Evolutionary conservation across 1,140 invertebrate genomes (phyloP).

Genomic region (Schlechtendalia chinensis): DNA sequence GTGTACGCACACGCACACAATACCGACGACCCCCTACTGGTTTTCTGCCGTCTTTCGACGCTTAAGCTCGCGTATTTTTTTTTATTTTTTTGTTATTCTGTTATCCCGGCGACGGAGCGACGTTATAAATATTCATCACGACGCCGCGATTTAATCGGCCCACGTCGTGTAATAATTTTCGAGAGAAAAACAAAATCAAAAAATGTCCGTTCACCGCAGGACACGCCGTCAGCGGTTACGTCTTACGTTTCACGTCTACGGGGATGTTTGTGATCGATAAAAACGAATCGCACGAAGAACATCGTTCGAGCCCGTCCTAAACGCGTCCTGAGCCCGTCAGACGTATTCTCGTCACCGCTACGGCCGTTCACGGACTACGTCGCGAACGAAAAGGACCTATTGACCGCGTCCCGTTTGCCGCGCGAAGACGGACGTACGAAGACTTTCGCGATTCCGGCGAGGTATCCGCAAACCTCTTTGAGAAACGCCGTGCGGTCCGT

Average conservation of each 20-base stretch:
- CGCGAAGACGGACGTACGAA: not conserved
- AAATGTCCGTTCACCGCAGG: constrained; percentile 12
- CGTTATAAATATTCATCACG: constrained; percentile 40
- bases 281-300: constrained; percentile 2
- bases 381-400: too few species aligned
- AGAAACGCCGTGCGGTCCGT: too few species aligned
- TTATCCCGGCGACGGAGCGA: not conserved
- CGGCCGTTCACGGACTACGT: too few species aligned
- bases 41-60: not conserved
- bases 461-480: too few species aligned
- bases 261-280: not conserved
- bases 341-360: too few species aligned
- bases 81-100: not conserved
- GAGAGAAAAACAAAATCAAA: too few species aligned
- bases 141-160: constrained; percentile 26
- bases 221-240: too few species aligned
- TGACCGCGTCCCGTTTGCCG: not conserved
- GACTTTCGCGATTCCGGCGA: too few species aligned
- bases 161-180: constrained; percentile 16
- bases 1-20: not conserved
- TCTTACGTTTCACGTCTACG: too few species aligned
- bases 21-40: not conserved
- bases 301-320: too few species aligned
- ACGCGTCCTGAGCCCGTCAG: too few species aligned
- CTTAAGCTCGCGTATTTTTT: constrained; percentile 6